phyloP scores from a whole-genome alignment of 2,888 invertebrate species.

The Onthophagus sagittarius region DNA sequence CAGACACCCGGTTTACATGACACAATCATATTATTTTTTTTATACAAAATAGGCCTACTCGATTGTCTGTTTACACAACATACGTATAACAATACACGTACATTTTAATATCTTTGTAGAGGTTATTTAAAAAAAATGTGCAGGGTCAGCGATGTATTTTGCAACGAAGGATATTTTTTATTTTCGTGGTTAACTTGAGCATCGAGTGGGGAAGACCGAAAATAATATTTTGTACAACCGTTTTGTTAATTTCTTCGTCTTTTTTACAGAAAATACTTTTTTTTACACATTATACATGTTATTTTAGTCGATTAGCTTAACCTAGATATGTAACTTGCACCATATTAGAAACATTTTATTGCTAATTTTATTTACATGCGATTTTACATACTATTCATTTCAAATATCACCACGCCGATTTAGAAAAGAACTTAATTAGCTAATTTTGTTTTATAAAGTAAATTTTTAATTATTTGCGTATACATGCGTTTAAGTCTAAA shows the following conservation, averaged over 20 bases:
- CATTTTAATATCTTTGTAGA: not conserved
- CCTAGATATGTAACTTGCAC: not conserved
- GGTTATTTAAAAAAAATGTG: too few species aligned
- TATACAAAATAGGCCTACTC: slow-evolving; percentile 47
- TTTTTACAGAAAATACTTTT: not conserved
- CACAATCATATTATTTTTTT: slow-evolving; percentile 22
- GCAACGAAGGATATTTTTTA: not conserved
- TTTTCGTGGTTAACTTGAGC: not conserved
- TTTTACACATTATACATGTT: not conserved
- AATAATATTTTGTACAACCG: not conserved
- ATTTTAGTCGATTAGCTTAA: not conserved
- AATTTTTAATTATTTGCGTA: not conserved
- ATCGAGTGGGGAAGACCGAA: not conserved
- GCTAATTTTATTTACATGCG: not conserved
- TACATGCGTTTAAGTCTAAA: not conserved
- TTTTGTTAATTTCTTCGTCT: not conserved
- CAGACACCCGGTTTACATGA: slow-evolving; percentile 5
- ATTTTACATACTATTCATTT: not conserved
- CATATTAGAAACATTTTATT: not conserved
- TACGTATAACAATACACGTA: slow-evolving; percentile 1
- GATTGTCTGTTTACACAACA: slow-evolving; percentile 43
- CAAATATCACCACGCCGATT: not conserved
- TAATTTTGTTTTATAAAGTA: not conserved
- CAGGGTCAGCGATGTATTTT: not conserved
- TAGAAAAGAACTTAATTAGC: not conserved